Evolutionary conservation across 2,888 invertebrate species (phyloP), one percentile per base, ranked within the genome.

Genomic region (Dicyrtomina minuta): DNA sequence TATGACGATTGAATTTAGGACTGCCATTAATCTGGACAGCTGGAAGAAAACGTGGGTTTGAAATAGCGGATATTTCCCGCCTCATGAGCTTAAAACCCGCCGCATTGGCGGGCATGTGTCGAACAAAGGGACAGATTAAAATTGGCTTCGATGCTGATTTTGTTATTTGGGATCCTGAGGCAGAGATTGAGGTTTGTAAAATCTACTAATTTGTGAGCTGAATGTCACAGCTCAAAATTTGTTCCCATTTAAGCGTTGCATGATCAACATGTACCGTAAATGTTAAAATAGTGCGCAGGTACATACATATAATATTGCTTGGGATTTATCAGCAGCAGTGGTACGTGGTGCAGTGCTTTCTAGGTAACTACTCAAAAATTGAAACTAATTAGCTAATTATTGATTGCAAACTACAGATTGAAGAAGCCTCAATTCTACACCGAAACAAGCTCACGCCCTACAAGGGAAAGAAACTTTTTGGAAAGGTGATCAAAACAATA

Each of bases 111-210:
- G 87, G 88, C 0, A 81, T 90, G 22, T 83, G 87, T 67, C 79
- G 83, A 17, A 81, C 82, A 1, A 90, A 90, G 80, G 89, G 90
- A 0, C 83, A 84, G 69, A 81, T 90, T 33, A 82, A 83, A 58
- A 83, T 83, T 5, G 89, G 88, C 5, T 85, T 85, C 64, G 89
- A 90, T 79, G 90, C 89, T 0, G 90, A 90, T 80, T 85, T 90
- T 56, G 87, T 90, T 62, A 84, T 89, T 73, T 90, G 90, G 84
- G 85, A 89, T 80, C 88, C 90, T 0, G 86, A 88, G 3, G 85
- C 84, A 56, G 83, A 83, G 27, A 87, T 88, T 77, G 81, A 81
- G 51, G 87, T 89, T 83, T 53, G 51, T 43, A n/a, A 58, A 43
- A 64, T 33, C 60, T 27, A 26, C 17, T 68, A n/a, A n/a, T n/a